Conservation (phyloP, 2,797 vertebrate species). For the Mus minutoides region DNA sequence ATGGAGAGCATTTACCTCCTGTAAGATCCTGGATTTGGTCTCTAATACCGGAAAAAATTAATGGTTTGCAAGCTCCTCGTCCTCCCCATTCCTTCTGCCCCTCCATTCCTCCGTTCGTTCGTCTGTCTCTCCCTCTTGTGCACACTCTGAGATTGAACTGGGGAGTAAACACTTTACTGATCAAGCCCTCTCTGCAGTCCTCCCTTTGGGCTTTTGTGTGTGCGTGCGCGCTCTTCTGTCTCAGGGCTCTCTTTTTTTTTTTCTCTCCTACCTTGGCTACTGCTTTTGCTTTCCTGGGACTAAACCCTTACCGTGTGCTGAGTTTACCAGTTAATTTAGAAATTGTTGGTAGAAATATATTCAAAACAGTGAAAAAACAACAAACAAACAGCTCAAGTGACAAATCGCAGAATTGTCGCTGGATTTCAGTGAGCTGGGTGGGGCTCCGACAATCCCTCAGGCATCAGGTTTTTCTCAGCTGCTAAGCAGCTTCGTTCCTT, state of each 20-base stretch:
- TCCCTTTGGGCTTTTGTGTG: neutral
- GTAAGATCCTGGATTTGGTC: neutral
- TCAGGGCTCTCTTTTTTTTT: neutral
- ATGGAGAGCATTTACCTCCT: neutral
- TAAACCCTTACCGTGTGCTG: neutral
- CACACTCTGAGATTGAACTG: neutral
- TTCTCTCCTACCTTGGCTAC: too few relatives aligned
- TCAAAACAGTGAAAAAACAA: neutral
- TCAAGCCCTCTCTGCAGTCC: neutral
- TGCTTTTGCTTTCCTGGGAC: neutral
- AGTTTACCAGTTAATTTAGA: neutral
- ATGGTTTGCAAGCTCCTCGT: neutral
- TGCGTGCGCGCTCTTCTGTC: neutral
- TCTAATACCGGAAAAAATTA: neutral
- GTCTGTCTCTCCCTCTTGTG: neutral
- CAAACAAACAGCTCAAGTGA: neutral
- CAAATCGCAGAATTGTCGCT: neutral
- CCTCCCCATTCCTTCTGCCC: too few relatives aligned
- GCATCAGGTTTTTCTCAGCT: neutral
- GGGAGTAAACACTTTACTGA: too few relatives aligned
- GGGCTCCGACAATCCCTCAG: neutral
- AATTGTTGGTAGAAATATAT: neutral
- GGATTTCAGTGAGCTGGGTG: neutral
- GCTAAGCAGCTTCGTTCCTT: neutral
- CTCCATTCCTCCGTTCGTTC: neutral